A percentile compares a stretch with the other conserved stretches of the same genome.
phyloP scores from a whole-genome alignment of 2,797 vertebrate genomes.

The Acipenser oxyrinchus region DNA sequence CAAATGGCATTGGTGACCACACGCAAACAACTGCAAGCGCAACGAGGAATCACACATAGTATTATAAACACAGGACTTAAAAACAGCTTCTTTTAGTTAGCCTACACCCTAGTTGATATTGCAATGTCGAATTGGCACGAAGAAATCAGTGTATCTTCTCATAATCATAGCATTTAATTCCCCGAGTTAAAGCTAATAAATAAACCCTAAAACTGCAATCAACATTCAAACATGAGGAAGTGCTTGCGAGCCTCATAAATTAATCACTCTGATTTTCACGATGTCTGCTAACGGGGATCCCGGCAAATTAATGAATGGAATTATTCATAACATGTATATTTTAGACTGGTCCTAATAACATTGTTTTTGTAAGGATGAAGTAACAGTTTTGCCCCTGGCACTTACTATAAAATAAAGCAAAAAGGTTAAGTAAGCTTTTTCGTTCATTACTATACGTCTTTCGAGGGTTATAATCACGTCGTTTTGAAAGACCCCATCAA shows the following conservation, averaged over 20 bases:
- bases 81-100: too few relatives aligned
- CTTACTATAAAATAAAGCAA: conserved; percentile 60
- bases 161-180: conserved; percentile 31
- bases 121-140: too few relatives aligned
- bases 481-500: conserved; percentile 31
- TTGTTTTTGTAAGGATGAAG: conserved; percentile 72
- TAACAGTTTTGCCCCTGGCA: conserved; percentile 61
- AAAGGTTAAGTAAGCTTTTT: conserved; percentile 59
- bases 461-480: conserved; percentile 42
- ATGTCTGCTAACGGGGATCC: conserved; percentile 59
- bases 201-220: conserved; percentile 64
- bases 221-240: conserved; percentile 67
- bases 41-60: too few relatives aligned
- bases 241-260: conserved; percentile 62
- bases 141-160: too few relatives aligned
- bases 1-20: too few relatives aligned
- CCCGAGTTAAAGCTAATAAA: conserved; percentile 58
- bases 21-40: too few relatives aligned
- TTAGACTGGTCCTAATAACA: conserved; percentile 62
- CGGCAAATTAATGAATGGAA: conserved; percentile 71
- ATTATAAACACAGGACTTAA: too few relatives aligned
- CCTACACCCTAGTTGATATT: too few relatives aligned
- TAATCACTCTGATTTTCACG: conserved; percentile 67
- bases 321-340: conserved; percentile 69
- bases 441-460: conserved; percentile 56